Base-by-base conservation (phyloP, 2,797 vertebrate species). In the Pseudocheirus occidentalis region DNA sequence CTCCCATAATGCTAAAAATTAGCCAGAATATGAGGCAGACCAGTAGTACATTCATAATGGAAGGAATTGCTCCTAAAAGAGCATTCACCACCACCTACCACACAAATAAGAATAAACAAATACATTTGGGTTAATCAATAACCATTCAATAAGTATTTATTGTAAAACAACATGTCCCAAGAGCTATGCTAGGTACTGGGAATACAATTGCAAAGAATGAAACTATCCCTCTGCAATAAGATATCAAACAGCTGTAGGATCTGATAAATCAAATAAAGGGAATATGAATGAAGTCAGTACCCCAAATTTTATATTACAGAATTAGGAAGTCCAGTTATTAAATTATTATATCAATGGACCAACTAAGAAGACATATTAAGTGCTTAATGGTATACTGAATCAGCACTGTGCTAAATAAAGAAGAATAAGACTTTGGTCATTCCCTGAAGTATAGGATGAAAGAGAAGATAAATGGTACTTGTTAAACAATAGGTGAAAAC, bases 11-110 rank as follows among this genome's bases (percentile, higher is more conserved):
- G 98, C 99, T 99, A 99, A 99, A 99, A 98, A 99, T 99, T 55
- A 99, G 99, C 99, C 99, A 99, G 99, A 99, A 99, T 97, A 99
- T 99, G 97, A 99, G 99, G 98, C 99, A 99, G 46, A 99, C 99
- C 95, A 99, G 99, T 93, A 99, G 99, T 95, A 99, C 99, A 2
- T 99, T 99, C 99, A 99, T 99, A 98, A 99, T 99, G 96, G 99
- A 99, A 73, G 99, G 99, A 98, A 99, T 99, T 93, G 99, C 99
- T 97, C 99, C 99, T 52, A 99, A 98, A 91, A 99, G 99, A 81
- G 99, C 99, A 96, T 99, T 99, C 97, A 99, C 99, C 96, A 99
- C 99, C 97, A 99, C 99, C 99, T 99, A 98, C 95, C 95, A 90
- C 56, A 97, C 0, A 98, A 95, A 91, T 87, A 62, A 96, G 95